These are phyloP conservation scores for Tetramorium bicarinatum DNA, from an alignment of 2,888 invertebrate species.

Conservation along the genomic window DNA sequence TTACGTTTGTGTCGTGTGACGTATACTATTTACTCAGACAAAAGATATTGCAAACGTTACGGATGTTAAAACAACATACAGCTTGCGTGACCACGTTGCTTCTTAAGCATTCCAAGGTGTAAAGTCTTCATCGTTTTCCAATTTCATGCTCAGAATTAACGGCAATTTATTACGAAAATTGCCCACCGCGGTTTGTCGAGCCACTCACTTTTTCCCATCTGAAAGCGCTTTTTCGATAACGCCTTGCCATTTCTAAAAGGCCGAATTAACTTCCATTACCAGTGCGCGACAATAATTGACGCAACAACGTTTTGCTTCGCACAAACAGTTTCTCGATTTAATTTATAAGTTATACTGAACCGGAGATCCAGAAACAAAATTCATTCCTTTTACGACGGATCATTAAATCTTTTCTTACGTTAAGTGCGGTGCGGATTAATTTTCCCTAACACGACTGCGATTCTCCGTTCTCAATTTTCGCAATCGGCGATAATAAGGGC, in stretches of 20 bases:
- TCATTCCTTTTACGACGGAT: constrained; percentile 20
- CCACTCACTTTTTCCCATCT: constrained; percentile 11
- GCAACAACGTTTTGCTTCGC: not conserved
- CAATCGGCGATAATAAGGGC: constrained; percentile 35
- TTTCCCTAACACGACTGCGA: constrained; percentile 49
- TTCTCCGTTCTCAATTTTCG: constrained; percentile 41
- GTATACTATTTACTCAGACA: constrained; percentile 23
- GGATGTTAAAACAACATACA: constrained; percentile 50
- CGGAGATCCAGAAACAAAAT: not conserved
- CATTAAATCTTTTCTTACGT: constrained; percentile 47
- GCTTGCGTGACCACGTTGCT: constrained; percentile 53
- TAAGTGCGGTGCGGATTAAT: constrained; percentile 55
- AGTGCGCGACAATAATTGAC: constrained; percentile 3
- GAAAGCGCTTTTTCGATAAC: constrained; percentile 29
- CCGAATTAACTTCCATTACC: not conserved
- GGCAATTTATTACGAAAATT: constrained; percentile 67
- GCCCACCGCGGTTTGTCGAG: constrained; percentile 57
- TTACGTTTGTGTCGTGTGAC: constrained; percentile 8
- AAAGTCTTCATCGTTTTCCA: constrained; percentile 60
- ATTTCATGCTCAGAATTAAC: constrained; percentile 74
- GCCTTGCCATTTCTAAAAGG: constrained; percentile 3
- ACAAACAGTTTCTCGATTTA: not conserved
- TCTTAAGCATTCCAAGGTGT: constrained; percentile 49
- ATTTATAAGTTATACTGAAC: too few species aligned
- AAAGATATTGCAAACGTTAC: constrained; percentile 53